Conservation (phyloP, 1,140 invertebrate species). For the Pararge aegeria region DNA sequence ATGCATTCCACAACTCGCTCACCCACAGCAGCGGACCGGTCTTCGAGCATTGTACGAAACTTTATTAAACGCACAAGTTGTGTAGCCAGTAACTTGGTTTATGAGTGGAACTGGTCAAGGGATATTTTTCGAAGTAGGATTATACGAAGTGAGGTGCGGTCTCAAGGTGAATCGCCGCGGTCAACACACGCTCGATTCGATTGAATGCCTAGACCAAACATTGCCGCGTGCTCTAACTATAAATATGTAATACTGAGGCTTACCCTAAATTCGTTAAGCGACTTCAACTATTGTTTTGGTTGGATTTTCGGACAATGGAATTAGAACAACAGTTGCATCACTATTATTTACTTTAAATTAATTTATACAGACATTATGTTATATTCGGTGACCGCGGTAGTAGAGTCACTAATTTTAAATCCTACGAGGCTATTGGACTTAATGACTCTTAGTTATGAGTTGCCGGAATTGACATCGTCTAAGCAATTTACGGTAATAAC, state of each 20-base stretch:
- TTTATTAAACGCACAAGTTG: slow-evolving; percentile 52
- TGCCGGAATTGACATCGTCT: neutral
- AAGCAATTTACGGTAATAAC: neutral
- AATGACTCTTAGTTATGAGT: neutral
- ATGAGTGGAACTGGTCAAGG: slow-evolving; percentile 32
- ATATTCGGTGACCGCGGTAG: neutral
- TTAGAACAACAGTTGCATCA: slow-evolving; percentile 5
- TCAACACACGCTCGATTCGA: slow-evolving; percentile 67
- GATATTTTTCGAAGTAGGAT: slow-evolving; percentile 45
- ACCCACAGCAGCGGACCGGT: slow-evolving; percentile 74
- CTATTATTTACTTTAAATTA: neutral
- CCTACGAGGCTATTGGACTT: neutral
- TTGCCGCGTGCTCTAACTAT: slow-evolving; percentile 57
- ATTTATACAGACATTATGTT: neutral
- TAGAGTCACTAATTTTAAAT: neutral
- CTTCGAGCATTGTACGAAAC: slow-evolving; percentile 70
- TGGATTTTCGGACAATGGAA: slow-evolving; percentile 28
- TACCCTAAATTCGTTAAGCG: slow-evolving; percentile 37
- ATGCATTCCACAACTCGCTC: slow-evolving; percentile 76
- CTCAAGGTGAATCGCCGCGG: slow-evolving; percentile 75
- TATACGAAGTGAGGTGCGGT: slow-evolving; percentile 67
- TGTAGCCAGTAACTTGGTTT: slow-evolving; percentile 42
- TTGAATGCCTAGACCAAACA: slow-evolving; percentile 74
- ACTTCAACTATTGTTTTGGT: slow-evolving; percentile 37
- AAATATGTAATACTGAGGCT: slow-evolving; percentile 38